Evolutionary conservation across 2,113 vertebrate genomes (phyloP), one percentile per base, ranked within the genome.

Genomic region (Argyrosomus japonicus): DNA sequence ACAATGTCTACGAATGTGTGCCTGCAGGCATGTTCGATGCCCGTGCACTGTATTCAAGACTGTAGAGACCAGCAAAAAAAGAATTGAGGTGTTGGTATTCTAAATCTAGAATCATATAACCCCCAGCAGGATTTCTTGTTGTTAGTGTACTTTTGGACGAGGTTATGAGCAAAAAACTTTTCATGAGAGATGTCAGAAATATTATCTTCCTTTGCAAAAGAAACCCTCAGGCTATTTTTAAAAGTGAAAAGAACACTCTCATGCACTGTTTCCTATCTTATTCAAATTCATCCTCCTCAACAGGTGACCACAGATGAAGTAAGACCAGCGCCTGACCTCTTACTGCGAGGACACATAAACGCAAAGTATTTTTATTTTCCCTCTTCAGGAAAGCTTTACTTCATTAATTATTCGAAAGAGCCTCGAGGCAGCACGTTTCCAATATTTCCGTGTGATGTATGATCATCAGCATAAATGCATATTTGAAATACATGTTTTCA

Each of bases 381-480:
- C 3, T 19, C 54, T 61, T 40, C 29, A 45, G 32, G 58, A 9
- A 6, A 3, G 29, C 29, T 47, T 50, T 32, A 5, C 21, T 53
- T 50, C 25, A 65, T 85, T 63, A 60, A 72, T 77, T 58, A 74
- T 70, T 58, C 8, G 0, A 40, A 64, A 63, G 14, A 36, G 57
- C 75, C 62, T 21, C 3, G 62, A 84, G 80, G 83, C 27, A 60
- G 47, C 36, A 47, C 0, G 56, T 7, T 54, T 47, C 3, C 43
- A 68, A 77, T 82, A 45, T 63, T 51, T 61, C 53, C 25, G 27
- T 62, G 45, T 50, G 47, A 67, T 73, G 9, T 60, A 65, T 76
- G 9, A 75, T 21, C 14, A 81, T 72, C 47, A 58, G 70, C 67
- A 61, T 71, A 57, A 82, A 85, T 77, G 32, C 29, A 6, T 51